A percentile compares a stretch with the other conserved stretches of the same genome.
Evolutionary conservation across 2,797 vertebrate genomes (phyloP).

Genomic region (Acanthornis magna): DNA sequence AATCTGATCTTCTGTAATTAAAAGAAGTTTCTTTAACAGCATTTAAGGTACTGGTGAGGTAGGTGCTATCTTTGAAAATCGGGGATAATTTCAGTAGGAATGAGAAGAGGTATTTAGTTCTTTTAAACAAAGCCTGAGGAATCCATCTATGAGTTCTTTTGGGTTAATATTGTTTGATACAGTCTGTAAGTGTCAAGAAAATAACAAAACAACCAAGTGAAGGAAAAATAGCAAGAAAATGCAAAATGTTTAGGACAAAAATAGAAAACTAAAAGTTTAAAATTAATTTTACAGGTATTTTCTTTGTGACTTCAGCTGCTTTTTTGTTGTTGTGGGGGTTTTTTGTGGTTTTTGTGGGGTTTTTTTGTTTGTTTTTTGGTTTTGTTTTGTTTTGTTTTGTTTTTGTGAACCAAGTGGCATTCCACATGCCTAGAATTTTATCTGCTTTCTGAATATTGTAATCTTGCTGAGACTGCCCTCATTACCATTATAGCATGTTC

Average conservation of each 20-base stretch:
- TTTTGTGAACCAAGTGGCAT: background rate
- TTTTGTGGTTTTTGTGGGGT: background rate
- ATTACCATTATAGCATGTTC: background rate
- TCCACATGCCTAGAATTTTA: background rate
- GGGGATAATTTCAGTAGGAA: background rate
- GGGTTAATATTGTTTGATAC: background rate
- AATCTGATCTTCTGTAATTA: background rate
- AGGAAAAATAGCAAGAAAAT: background rate
- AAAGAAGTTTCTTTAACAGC: background rate
- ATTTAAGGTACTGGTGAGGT: background rate
- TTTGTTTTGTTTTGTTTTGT: background rate
- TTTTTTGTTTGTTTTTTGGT: too few relatives aligned
- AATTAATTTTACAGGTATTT: background rate
- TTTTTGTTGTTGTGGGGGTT: background rate
- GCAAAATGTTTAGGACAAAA: background rate
- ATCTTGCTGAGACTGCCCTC: background rate
- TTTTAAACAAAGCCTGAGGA: background rate
- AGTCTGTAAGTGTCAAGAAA: background rate
- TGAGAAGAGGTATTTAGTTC: background rate
- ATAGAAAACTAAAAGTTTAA: background rate
- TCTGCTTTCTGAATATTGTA: background rate
- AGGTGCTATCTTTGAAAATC: background rate
- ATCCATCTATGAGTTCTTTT: background rate
- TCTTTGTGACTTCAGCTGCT: background rate
- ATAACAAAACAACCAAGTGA: background rate